A percentile compares a stretch with the other conserved stretches of the same genome.
These are phyloP conservation scores for Herpetotheres cachinnans DNA, from an alignment of 2,113 vertebrate genomes.

Conservation along the genomic window DNA sequence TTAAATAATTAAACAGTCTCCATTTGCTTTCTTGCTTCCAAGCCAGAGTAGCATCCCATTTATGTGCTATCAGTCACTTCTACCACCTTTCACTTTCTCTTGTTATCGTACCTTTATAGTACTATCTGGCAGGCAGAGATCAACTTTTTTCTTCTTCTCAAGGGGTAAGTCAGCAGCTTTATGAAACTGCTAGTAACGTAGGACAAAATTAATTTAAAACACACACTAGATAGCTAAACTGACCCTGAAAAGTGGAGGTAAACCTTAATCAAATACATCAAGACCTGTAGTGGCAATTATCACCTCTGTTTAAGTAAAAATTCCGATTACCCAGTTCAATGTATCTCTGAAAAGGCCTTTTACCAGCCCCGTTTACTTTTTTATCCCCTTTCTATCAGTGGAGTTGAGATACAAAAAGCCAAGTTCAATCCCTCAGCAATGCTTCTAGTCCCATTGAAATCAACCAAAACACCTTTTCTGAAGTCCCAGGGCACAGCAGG, in stretches of 20 bases:
- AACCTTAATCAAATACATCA: not conserved
- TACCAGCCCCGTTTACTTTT: not conserved
- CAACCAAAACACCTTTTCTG: not conserved
- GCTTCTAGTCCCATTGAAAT: not conserved
- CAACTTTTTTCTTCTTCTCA: not conserved
- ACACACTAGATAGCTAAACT: not conserved
- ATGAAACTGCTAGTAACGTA: not conserved
- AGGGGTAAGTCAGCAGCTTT: not conserved
- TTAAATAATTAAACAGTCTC: constrained; percentile 35
- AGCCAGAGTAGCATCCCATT: not conserved
- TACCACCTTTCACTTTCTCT: not conserved
- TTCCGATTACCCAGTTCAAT: not conserved
- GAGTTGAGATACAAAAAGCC: not conserved
- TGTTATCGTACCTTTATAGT: not conserved
- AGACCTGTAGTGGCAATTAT: not conserved
- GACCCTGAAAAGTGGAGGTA: not conserved
- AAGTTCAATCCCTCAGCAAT: not conserved
- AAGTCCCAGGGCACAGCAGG: not conserved
- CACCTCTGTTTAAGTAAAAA: not conserved
- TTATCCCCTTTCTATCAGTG: not conserved
- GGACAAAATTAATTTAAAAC: not conserved
- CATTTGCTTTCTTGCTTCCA: not conserved
- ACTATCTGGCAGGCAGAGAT: not conserved
- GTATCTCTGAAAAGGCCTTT: not conserved
- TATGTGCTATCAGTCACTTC: not conserved